Evolutionary conservation across 2,888 invertebrate species (phyloP), one percentile per base, ranked within the genome.

Genomic region (Parasteatoda lunata): DNA sequence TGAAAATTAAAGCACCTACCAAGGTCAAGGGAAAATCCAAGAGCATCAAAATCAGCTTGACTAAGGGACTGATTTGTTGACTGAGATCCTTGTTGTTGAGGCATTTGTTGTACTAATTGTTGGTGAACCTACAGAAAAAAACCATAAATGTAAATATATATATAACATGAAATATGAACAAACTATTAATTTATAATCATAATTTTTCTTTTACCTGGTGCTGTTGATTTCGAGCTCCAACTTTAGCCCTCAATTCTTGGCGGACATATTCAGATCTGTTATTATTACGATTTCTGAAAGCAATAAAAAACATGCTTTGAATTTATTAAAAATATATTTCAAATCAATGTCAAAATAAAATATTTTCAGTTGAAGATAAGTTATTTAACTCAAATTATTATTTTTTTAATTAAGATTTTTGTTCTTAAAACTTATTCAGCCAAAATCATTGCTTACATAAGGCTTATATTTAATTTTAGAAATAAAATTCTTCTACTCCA

Each of bases 201-300:
- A 72, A 13, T 51, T 72, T 72, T 72, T 8, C 30, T 13, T 75
- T 87, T 54, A 88, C 83, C 54, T 91, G 90, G 47, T 90, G 90
- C 77, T 92, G 92, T 90, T 94, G 93, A 64, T 96, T 95, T 91
- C 97, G 94, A 80, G 96, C 96, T 90, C 96, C 97, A 87, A 97
- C 97, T 89, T 96, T 95, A 75, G 97, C 96, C 90, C 97, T 94
- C 91, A 98, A 93, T 93, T 97, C 97, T 93, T 97, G 97, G 91
- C 97, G 95, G 90, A 97, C 97, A 93, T 95, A 97, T 93, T 97
- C 97, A 77, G 97, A 96, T 15, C 82, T 66, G 8, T 77, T 77
- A 65, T 65, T 76, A 9, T 64, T 64, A 49, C 79, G 71, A 64
- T 64, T 79, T 45, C 79, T 79, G n/a, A 8, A 30, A 30, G 30